Evolutionary conservation across 2,113 vertebrate species (phyloP).

Genomic region (Rattus norvegicus): GRCr8 NC_086027.1:99641501-99642000

Average conservation of each 20-base stretch:
- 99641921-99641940: slow-evolving; percentile 23
- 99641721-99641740: not conserved
- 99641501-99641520: not conserved
- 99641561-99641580: not conserved
- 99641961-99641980: not conserved
- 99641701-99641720: fast-evolving
- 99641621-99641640: not conserved
- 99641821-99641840: not conserved
- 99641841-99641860: not conserved
- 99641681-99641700: not conserved
- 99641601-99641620: not conserved
- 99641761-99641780: fast-evolving
- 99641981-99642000: slow-evolving; percentile 58
- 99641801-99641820: fast-evolving
- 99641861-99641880: fast-evolving
- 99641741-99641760: fast-evolving
- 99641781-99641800: not conserved
- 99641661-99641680: not conserved
- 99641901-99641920: not conserved
- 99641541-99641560: not conserved
- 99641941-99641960: not conserved
- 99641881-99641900: fast-evolving
- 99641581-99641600: not conserved
- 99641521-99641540: not conserved
- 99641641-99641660: not conserved